A percentile compares a stretch with the other conserved stretches of the same genome.
Evolutionary conservation across 1,140 invertebrate genomes (phyloP).

Genomic region (Mactra quadrangularis): DNA sequence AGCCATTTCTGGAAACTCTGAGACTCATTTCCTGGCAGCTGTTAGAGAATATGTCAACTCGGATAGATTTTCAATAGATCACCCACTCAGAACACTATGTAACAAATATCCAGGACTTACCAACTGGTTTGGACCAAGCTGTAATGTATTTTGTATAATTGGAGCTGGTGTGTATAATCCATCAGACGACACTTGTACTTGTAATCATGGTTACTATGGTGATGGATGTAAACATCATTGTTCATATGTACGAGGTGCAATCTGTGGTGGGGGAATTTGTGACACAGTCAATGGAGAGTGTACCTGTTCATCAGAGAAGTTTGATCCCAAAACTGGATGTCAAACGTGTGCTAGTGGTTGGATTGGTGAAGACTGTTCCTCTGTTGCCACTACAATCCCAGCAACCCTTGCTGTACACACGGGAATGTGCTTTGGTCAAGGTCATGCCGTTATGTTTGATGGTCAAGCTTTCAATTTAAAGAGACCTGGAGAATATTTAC

Average conservation of each 20-base stretch:
- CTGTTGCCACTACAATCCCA: constrained; percentile 33
- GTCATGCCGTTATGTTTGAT: constrained; percentile 66
- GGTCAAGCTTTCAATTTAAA: constrained; percentile 60
- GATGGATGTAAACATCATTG: constrained; percentile 54
- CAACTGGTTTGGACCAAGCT: constrained; percentile 54
- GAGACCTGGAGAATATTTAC: constrained; percentile 61
- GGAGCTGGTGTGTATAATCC: constrained; percentile 41
- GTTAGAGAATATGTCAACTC: constrained; percentile 25
- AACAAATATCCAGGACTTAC: constrained; percentile 37
- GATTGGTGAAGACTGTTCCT: constrained; percentile 61
- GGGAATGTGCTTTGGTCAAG: constrained; percentile 56
- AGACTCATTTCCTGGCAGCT: background rate
- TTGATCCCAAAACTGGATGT: constrained; percentile 48
- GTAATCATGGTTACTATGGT: constrained; percentile 63
- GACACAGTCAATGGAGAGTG: constrained; percentile 53
- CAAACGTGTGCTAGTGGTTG: constrained; percentile 53
- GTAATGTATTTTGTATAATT: constrained; percentile 58
- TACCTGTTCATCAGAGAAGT: constrained; percentile 56
- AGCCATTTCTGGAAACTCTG: background rate
- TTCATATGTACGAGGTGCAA: constrained; percentile 12
- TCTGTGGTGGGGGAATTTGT: constrained; percentile 60
- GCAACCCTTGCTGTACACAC: background rate
- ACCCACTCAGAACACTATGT: constrained; percentile 44
- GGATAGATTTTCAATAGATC: constrained; percentile 20
- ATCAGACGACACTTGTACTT: constrained; percentile 35